Percentiles rank a stretch among this genome's conserved stretches.
Evolutionary conservation across 1,140 invertebrate genomes (phyloP).

Genomic region (Drosophila pandora): DNA sequence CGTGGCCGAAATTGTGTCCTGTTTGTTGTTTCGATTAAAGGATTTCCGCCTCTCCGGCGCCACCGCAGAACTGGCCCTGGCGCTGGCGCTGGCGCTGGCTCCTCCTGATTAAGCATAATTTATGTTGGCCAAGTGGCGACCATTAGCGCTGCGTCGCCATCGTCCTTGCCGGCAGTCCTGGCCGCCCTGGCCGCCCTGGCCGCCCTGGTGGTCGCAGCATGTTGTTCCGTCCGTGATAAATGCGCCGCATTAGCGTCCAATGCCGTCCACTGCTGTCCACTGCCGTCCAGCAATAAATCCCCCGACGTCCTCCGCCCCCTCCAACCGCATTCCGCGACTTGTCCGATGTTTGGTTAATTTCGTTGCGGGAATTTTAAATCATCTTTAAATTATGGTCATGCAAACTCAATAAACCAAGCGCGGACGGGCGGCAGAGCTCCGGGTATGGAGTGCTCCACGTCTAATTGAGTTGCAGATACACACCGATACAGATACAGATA

Average conservation of each 20-base stretch:
- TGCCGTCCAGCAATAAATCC: conserved; percentile 63
- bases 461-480: conserved; percentile 61
- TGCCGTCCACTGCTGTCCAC: conserved; percentile 52
- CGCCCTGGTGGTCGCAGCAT: conserved; percentile 7
- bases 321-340: conserved; percentile 17
- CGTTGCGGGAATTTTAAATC: conserved; percentile 79
- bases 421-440: conserved; percentile 7
- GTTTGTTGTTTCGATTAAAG: conserved; percentile 60
- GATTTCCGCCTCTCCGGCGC: conserved; percentile 21
- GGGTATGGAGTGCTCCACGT: conserved; percentile 16
- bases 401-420: conserved; percentile 75
- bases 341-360: conserved; percentile 72
- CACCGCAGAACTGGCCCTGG: background rate
- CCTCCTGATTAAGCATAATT: conserved; percentile 72
- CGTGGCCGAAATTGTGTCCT: conserved; percentile 42
- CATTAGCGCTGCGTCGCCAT: conserved; percentile 62
- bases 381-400: conserved; percentile 81
- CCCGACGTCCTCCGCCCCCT: background rate
- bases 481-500: conserved; percentile 4
- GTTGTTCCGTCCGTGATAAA: conserved; percentile 65
- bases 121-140: conserved; percentile 76
- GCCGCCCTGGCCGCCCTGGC: conserved; percentile 6
- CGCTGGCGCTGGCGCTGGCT: conserved; percentile 30
- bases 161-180: conserved; percentile 9
- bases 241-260: conserved; percentile 71